A percentile compares a stretch with the other conserved stretches of the same genome.
phyloP scores from a whole-genome alignment of 1,140 invertebrate species.

The Bombus affinis region DNA sequence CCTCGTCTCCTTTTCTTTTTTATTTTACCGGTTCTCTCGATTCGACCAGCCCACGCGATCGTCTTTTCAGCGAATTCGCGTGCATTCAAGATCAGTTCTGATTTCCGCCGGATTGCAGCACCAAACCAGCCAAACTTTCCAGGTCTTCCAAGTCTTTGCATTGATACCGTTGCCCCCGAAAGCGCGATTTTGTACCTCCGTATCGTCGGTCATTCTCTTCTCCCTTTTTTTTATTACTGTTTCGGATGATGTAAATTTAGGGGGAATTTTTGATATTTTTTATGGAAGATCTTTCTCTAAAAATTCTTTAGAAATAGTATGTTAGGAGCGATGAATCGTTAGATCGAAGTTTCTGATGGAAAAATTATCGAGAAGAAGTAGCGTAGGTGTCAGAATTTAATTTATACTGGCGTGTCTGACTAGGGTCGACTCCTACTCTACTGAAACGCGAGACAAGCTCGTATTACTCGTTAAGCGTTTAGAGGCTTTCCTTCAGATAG shows the following conservation, averaged over 20 bases:
- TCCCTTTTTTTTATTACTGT: not conserved
- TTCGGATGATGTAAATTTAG: not conserved
- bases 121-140: not conserved
- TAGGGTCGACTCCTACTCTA: not conserved
- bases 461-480: not conserved
- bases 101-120: not conserved
- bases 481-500: not conserved
- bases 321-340: too few species aligned
- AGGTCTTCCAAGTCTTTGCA: not conserved
- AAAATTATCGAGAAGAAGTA: not conserved
- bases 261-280: not conserved
- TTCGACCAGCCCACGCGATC: not conserved
- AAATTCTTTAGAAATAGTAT: not conserved
- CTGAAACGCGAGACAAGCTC: not conserved
- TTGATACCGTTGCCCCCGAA: not conserved
- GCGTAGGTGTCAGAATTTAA: not conserved
- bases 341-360: too few species aligned
- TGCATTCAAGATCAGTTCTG: conserved; percentile 21
- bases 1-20: not conserved
- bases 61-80: conserved; percentile 19
- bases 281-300: not conserved
- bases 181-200: not conserved
- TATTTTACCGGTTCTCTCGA: not conserved
- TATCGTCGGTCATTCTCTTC: not conserved
- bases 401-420: not conserved